Evolutionary conservation across 2,888 invertebrate genomes (phyloP).

Genomic region (Zele albiditarsus): DNA sequence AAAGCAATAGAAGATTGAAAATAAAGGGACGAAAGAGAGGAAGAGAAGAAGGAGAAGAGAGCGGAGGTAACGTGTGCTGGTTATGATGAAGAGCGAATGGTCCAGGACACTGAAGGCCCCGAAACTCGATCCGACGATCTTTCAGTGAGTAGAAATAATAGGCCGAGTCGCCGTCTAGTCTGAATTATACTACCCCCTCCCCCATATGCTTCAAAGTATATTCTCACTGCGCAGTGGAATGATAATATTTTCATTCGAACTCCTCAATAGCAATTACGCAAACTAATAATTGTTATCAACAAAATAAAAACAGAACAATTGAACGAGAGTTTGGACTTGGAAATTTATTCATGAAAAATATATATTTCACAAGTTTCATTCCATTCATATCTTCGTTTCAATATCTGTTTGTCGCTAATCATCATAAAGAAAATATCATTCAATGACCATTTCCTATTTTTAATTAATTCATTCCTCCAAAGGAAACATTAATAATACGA

Average conservation of each 20-base stretch:
- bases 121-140: constrained; percentile 51
- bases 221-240: background rate
- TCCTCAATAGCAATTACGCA: too few species aligned
- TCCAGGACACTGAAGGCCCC: constrained; percentile 45
- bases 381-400: too few species aligned
- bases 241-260: background rate
- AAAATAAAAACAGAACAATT: too few species aligned
- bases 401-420: background rate
- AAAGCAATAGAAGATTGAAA: background rate
- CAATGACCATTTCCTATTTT: background rate
- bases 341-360: too few species aligned
- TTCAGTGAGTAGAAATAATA: constrained; percentile 52
- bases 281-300: too few species aligned
- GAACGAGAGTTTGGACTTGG: too few species aligned
- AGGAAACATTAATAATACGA: background rate
- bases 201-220: background rate
- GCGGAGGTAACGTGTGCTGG: constrained; percentile 9
- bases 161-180: constrained; percentile 19
- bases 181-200: constrained; percentile 3
- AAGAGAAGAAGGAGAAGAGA: constrained; percentile 16
- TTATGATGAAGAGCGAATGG: constrained; percentile 44
- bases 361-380: too few species aligned
- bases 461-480: background rate
- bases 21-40: constrained; percentile 5
- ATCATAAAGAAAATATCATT: background rate